Evolutionary conservation across 2,797 vertebrate species (phyloP).

Genomic region (Furcifer pardalis): DNA sequence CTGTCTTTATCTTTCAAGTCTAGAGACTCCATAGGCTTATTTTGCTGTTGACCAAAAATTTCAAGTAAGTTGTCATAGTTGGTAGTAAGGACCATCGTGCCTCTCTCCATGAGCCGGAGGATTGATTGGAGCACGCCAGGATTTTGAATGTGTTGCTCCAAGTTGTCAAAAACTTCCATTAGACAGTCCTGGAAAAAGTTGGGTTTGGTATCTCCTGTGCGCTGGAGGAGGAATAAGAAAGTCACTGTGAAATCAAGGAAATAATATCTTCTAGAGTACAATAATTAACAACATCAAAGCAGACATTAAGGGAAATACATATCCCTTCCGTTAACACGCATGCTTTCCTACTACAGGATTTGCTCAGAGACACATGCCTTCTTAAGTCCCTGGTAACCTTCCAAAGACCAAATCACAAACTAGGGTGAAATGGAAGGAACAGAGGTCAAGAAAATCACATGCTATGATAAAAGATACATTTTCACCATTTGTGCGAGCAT

Average conservation of each 20-base stretch:
- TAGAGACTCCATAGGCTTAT: slow-evolving; percentile 77
- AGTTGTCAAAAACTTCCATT: slow-evolving; percentile 76
- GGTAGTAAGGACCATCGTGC: slow-evolving; percentile 77
- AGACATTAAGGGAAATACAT: not conserved
- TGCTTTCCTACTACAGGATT: too few relatives aligned
- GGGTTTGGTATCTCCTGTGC: slow-evolving; percentile 74
- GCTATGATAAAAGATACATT: too few relatives aligned
- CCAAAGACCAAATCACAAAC: too few relatives aligned
- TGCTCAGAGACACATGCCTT: too few relatives aligned
- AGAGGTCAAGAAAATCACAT: too few relatives aligned
- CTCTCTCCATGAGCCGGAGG: slow-evolving; percentile 75
- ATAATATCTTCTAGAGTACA: too few relatives aligned
- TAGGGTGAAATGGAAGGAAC: too few relatives aligned
- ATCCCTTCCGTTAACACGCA: not conserved
- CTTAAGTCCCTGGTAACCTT: too few relatives aligned
- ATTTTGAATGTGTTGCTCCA: slow-evolving; percentile 76
- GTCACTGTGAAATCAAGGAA: not conserved
- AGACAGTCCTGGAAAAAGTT: slow-evolving; percentile 80
- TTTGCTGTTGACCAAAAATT: slow-evolving; percentile 76
- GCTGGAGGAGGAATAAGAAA: slow-evolving; percentile 42
- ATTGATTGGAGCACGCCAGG: slow-evolving; percentile 71
- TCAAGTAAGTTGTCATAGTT: slow-evolving; percentile 79
- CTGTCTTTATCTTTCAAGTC: slow-evolving; percentile 78
- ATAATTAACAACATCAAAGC: too few relatives aligned
- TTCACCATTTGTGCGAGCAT: too few relatives aligned